Evolutionary conservation across 2,113 vertebrate species (phyloP).

Genomic region (Setophaga petechia): DNA sequence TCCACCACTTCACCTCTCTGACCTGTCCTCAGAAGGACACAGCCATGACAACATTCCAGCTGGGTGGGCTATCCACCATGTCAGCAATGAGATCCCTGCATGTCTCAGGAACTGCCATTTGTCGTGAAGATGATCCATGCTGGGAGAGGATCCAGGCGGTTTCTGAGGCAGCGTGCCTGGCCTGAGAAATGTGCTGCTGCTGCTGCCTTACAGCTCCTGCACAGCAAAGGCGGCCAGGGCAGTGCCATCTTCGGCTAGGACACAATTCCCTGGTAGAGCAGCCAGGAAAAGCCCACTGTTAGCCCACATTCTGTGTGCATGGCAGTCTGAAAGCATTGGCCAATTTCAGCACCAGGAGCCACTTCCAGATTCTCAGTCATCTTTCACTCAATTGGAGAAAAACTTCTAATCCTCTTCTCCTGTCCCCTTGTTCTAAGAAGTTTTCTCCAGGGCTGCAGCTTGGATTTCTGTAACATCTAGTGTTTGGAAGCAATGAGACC

Average conservation of each 20-base stretch:
- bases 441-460: neutral
- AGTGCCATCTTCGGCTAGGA: fast-evolving
- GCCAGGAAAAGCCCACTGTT: fast-evolving
- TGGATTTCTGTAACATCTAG: neutral
- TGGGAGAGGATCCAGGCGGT: fast-evolving
- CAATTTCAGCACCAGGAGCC: neutral
- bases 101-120: neutral
- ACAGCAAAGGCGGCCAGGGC: fast-evolving
- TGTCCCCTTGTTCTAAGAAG: neutral
- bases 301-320: fast-evolving
- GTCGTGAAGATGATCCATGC: neutral
- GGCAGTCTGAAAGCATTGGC: fast-evolving
- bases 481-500: neutral
- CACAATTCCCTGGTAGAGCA: neutral
- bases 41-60: neutral
- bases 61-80: fast-evolving
- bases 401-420: neutral
- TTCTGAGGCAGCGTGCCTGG: neutral
- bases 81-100: neutral
- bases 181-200: fast-evolving
- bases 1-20: neutral
- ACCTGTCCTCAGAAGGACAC: neutral
- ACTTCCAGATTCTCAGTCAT: neutral
- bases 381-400: neutral
- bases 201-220: neutral